Evolutionary conservation across 2,113 vertebrate species (phyloP).

Genomic region (Istiophorus platypterus): DNA sequence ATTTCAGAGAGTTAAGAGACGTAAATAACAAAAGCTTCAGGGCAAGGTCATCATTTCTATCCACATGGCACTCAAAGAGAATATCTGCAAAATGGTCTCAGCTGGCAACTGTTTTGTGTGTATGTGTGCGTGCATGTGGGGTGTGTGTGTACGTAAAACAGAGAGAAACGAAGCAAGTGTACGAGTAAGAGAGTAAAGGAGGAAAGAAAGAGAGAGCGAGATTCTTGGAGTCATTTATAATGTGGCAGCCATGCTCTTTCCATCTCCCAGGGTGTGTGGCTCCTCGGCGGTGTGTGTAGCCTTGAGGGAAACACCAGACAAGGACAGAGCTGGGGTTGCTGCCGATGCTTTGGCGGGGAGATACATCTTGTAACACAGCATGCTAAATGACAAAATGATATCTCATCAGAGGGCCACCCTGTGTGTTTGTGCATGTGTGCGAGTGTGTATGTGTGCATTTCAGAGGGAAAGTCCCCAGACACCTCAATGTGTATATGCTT

Average conservation of each 20-base stretch:
- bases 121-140: background rate
- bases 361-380: constrained; percentile 85
- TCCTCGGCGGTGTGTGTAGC: constrained; percentile 74
- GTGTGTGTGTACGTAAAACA: background rate
- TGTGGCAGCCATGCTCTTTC: constrained; percentile 71
- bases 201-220: constrained; percentile 40
- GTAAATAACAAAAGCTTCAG: constrained; percentile 64
- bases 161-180: constrained; percentile 35
- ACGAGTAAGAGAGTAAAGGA: constrained; percentile 45
- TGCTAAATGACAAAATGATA: constrained; percentile 87
- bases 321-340: constrained; percentile 79
- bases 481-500: constrained; percentile 65
- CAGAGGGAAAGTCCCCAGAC: constrained; percentile 59
- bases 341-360: constrained; percentile 75
- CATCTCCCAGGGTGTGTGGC: constrained; percentile 69
- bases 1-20: constrained; percentile 52
- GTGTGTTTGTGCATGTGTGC: constrained; percentile 40
- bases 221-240: constrained; percentile 75
- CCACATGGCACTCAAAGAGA: constrained; percentile 43
- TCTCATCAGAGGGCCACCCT: constrained; percentile 80
- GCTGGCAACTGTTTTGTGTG: constrained; percentile 41
- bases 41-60: constrained; percentile 70
- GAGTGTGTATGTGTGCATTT: constrained; percentile 35
- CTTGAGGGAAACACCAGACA: constrained; percentile 83
- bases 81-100: constrained; percentile 63